Conservation (phyloP, 2,888 invertebrate genomes). For the Arge pagana region DNA sequence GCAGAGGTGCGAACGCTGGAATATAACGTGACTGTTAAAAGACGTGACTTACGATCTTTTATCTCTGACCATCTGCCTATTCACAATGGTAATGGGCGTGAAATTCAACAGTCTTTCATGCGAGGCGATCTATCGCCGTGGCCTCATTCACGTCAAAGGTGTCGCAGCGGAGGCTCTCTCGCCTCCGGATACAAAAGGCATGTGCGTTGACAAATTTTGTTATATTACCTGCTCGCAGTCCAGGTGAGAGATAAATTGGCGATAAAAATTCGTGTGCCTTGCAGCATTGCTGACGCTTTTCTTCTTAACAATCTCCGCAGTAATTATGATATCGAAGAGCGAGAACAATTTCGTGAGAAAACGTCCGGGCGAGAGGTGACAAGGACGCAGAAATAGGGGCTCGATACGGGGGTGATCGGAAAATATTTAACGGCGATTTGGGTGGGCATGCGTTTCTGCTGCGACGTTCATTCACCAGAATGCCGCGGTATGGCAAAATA, state of each 20-base stretch:
- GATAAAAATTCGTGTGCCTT: no score
- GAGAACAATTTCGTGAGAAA: no score
- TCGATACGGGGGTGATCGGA: no score
- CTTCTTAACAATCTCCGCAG: no score
- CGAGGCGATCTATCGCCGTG: conserved; percentile 7
- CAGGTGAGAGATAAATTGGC: conserved; percentile 35
- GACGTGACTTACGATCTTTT: conserved; percentile 41
- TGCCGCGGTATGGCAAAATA: no score
- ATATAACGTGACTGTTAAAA: conserved; percentile 16
- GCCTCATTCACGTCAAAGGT: conserved; percentile 2
- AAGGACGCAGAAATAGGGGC: no score
- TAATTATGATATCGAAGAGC: no score
- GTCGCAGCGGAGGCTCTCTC: background rate
- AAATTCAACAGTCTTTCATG: conserved; percentile 50
- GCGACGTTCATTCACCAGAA: no score
- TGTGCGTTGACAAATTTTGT: conserved; percentile 52
- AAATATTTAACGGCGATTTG: no score
- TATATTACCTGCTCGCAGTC: conserved; percentile 41
- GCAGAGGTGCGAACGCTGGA: background rate
- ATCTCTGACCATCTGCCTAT: conserved; percentile 45
- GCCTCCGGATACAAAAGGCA: conserved; percentile 10
- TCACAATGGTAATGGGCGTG: conserved; percentile 56
- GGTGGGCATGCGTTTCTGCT: no score
- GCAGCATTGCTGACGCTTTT: no score
- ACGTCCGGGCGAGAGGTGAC: no score